Evolutionary conservation across 2,888 invertebrate species (phyloP).

Genomic region (Tribolium freemani): DNA sequence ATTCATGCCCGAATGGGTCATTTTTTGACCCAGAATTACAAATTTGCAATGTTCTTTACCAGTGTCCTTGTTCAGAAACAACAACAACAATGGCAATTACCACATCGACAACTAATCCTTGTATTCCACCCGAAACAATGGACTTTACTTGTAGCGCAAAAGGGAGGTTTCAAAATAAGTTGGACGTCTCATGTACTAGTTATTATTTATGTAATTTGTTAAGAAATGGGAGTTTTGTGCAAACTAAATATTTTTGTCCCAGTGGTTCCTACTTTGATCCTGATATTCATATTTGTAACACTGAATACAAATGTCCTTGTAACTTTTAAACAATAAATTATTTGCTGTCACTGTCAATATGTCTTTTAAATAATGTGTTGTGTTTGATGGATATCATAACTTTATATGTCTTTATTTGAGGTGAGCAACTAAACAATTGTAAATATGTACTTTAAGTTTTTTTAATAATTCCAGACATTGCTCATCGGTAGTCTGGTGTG

Average conservation of each 20-base stretch:
- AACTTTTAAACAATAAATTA: neutral
- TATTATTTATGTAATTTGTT: conserved; percentile 67
- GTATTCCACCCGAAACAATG: neutral
- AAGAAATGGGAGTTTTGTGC: conserved; percentile 59
- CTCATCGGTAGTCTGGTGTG: neutral
- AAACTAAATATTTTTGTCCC: conserved; percentile 68
- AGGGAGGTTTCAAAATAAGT: neutral
- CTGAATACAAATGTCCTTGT: conserved; percentile 64
- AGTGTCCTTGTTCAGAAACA: conserved; percentile 46
- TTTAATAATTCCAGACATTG: conserved; percentile 8
- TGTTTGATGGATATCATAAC: conserved; percentile 1
- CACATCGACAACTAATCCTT: neutral
- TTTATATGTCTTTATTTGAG: conserved; percentile 19
- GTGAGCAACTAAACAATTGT: neutral
- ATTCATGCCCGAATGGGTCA: conserved; percentile 49
- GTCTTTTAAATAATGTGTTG: conserved; percentile 2
- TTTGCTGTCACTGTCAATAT: conserved; percentile 12
- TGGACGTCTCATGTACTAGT: conserved; percentile 60
- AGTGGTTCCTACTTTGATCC: conserved; percentile 68
- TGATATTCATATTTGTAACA: conserved; percentile 45
- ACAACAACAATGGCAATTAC: neutral
- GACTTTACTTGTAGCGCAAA: neutral
- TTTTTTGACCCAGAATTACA: conserved; percentile 48
- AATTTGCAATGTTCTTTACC: conserved; percentile 43
- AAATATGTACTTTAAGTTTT: neutral